Evolutionary conservation across 2,797 vertebrate species (phyloP), one percentile per base, ranked within the genome.

Genomic region (Esox lucius): DNA sequence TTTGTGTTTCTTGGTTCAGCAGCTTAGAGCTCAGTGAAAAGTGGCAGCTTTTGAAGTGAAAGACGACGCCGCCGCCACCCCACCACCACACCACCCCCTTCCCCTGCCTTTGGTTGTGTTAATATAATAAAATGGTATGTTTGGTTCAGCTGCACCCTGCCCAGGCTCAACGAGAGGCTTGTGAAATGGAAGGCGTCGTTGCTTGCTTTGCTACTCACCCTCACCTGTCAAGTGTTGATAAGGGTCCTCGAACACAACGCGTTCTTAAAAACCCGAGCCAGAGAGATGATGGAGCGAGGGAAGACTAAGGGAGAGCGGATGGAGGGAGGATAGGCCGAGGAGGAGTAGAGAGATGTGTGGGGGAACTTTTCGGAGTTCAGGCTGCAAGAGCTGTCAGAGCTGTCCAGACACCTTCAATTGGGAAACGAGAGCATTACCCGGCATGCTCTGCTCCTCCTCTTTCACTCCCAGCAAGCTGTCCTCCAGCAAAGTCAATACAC

Each of bases 331-430:
- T n/a, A 59, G 6, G n/a, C 56, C 2, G 22, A 22, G 22, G 56
- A 24, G 56, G 56, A 17, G 61, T 51, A 56, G 17, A 42, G 65
- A 62, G 24, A 15, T 28, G 26, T 19, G 17, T 11, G 73, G 33
- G 65, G 59, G 19, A 64, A 56, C 33, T 31, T 49, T 17, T 62
- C 16, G n/a, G 68, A 31, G 74, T 59, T 59, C 56, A 59, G 56
- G 56, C n/a, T 59, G n/a, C 7, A 16, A 59, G n/a, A 11, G n/a
- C 56, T 59, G 56, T 59, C 56, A 59, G 56, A 24, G 56, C 56
- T 59, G n/a, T 59, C 56, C 56, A 59, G 56, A 24, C n/a, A 59
- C 22, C n/a, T n/a, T 59, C 56, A 59, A 22, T 22, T 22, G 3
- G 33, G 56, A 59, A 59, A n/a, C 11, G n/a, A 59, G 5, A 59